Evolutionary conservation across 2,888 invertebrate species (phyloP).

Genomic region (Eueremaeus valkanovi): DNA sequence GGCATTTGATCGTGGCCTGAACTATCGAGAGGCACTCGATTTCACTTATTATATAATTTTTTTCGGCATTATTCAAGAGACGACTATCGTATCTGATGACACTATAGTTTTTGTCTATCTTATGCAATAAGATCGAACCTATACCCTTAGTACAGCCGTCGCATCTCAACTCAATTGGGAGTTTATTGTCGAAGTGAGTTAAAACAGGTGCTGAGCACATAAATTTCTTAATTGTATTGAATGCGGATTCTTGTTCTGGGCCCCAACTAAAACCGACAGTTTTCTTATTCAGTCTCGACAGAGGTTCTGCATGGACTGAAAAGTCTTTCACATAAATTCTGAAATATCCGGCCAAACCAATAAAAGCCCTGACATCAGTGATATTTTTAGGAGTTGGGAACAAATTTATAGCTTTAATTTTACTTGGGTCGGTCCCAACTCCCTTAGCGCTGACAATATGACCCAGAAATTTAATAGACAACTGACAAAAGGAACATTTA

Average conservation of each 20-base stretch:
- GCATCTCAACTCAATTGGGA: constrained; percentile 12
- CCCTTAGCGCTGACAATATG: constrained; percentile 17
- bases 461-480: constrained; percentile 19
- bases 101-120: neutral
- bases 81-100: neutral
- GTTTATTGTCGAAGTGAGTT: constrained; percentile 21
- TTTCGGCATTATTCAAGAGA: neutral
- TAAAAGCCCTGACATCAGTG: neutral
- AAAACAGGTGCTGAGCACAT: neutral
- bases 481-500: constrained; percentile 17
- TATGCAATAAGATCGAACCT: neutral
- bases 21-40: constrained; percentile 29
- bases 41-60: constrained; percentile 34
- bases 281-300: neutral
- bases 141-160: constrained; percentile 32
- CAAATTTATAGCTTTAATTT: constrained; percentile 12
- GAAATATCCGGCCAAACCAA: neutral
- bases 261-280: constrained; percentile 22
- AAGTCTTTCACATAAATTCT: neutral
- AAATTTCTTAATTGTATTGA: neutral
- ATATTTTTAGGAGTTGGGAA: constrained; percentile 36
- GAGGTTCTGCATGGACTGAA: constrained; percentile 8
- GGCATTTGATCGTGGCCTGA: neutral
- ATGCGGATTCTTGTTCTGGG: constrained; percentile 12
- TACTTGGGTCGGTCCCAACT: constrained; percentile 28